Evolutionary conservation across 2,888 invertebrate genomes (phyloP).

Genomic region (Alviniconcha strummeri): DNA sequence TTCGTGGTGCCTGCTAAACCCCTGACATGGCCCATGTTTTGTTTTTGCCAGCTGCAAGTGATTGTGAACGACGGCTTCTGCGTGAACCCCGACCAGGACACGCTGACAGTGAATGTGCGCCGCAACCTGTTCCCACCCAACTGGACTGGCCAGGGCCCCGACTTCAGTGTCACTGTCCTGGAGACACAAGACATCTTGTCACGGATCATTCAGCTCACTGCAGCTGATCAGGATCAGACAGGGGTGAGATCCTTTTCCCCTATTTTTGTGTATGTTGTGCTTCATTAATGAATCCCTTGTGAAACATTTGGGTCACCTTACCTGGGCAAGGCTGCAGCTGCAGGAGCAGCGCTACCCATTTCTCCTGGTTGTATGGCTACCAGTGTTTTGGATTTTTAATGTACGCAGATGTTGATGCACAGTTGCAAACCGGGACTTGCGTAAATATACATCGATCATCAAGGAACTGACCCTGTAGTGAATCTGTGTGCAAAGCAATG

Average conservation of each 20-base stretch:
- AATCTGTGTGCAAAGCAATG: too few relatives aligned
- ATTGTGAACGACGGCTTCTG: conserved; percentile 59
- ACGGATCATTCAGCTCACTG: conserved; percentile 41
- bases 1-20: too few relatives aligned
- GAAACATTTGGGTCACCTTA: too few relatives aligned
- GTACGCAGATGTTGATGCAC: too few relatives aligned
- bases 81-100: conserved; percentile 25
- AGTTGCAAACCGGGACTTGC: too few relatives aligned
- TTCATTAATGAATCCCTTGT: too few relatives aligned
- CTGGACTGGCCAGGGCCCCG: conserved; percentile 44
- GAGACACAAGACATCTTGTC: conserved; percentile 47
- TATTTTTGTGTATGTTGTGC: neutral
- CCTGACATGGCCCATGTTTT: neutral
- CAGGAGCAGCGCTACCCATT: too few relatives aligned
- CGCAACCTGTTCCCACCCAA: conserved; percentile 59
- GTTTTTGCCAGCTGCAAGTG: conserved; percentile 56
- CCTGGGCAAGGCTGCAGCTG: too few relatives aligned
- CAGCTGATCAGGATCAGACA: conserved; percentile 48
- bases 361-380: too few relatives aligned
- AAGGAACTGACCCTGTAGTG: too few relatives aligned
- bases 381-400: too few relatives aligned
- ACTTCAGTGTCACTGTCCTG: conserved; percentile 39
- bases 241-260: conserved; percentile 18
- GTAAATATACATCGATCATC: too few relatives aligned
- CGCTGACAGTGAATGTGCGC: conserved; percentile 55